phyloP scores from a whole-genome alignment of 2,797 vertebrate species.

The Gallirallus australis region DNA sequence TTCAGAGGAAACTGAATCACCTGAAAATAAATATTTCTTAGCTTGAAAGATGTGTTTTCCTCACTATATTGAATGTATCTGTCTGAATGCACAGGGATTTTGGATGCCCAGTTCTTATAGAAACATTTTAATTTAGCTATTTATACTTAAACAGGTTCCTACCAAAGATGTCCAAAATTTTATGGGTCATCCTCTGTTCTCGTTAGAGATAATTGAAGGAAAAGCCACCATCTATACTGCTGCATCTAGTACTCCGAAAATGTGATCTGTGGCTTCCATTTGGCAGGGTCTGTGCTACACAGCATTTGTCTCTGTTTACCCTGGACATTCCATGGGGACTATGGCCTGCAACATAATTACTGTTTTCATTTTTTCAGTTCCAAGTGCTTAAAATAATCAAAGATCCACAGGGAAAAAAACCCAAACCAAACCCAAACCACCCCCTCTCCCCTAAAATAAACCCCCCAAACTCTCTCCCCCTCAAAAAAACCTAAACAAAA shows the following conservation, averaged over 20 bases:
- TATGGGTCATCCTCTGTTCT: background rate
- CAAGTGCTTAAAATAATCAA: background rate
- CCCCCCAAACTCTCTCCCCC: too few species aligned
- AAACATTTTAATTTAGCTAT: background rate
- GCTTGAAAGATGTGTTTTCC: background rate
- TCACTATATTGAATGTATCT: background rate
- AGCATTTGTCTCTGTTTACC: background rate
- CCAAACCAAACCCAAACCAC: background rate
- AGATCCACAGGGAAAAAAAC: accelerated
- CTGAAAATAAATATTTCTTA: background rate
- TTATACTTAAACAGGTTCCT: background rate
- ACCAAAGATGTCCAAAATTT: background rate
- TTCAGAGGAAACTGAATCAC: background rate
- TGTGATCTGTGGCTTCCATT: background rate
- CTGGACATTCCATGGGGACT: background rate
- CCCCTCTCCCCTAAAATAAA: too few species aligned
- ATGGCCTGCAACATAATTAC: background rate
- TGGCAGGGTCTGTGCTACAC: background rate
- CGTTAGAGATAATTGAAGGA: background rate
- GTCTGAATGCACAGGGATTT: background rate
- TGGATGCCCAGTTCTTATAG: background rate
- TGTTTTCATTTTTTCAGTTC: background rate
- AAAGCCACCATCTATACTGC: background rate
- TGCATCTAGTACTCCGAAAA: background rate
- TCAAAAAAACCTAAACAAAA: background rate